Evolutionary conservation across 2,113 vertebrate genomes (phyloP).

Genomic region (Muntiacus reevesi): DNA sequence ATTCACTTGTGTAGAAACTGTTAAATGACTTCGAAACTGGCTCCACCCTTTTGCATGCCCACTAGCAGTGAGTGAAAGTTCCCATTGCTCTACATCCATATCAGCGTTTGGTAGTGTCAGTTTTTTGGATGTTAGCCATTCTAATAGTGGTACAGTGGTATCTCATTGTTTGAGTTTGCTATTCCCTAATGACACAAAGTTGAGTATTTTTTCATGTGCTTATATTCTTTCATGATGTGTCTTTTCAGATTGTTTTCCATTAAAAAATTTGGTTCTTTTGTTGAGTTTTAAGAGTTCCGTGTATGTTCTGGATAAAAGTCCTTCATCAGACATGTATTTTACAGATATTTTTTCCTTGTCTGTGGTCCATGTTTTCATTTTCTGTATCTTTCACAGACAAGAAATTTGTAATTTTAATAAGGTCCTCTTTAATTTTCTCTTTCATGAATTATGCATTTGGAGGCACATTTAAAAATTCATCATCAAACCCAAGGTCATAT

Average conservation of each 20-base stretch:
- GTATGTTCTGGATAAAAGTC: not conserved
- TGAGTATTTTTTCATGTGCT: not conserved
- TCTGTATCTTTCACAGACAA: not conserved
- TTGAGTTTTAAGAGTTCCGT: constrained; percentile 13
- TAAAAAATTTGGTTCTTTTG: not conserved
- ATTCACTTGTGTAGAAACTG: not conserved
- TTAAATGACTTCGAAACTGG: not conserved
- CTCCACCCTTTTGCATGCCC: not conserved
- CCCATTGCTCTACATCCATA: not conserved
- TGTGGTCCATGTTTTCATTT: not conserved
- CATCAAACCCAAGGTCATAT: not conserved
- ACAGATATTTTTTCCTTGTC: not conserved
- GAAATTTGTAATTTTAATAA: constrained; percentile 6
- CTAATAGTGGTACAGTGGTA: not conserved
- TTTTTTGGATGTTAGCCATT: not conserved
- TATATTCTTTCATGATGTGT: not conserved
- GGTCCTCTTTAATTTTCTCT: not conserved
- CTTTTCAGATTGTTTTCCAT: not conserved
- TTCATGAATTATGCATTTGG: not conserved
- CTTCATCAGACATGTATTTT: not conserved
- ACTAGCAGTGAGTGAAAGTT: not conserved
- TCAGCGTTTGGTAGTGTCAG: not conserved
- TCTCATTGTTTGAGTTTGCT: not conserved
- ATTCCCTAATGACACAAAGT: not conserved
- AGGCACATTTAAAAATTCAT: not conserved